A percentile compares a stretch with the other conserved stretches of the same genome.
phyloP scores from a whole-genome alignment of 2,797 vertebrate species.

The Sciaenops ocellatus region DNA sequence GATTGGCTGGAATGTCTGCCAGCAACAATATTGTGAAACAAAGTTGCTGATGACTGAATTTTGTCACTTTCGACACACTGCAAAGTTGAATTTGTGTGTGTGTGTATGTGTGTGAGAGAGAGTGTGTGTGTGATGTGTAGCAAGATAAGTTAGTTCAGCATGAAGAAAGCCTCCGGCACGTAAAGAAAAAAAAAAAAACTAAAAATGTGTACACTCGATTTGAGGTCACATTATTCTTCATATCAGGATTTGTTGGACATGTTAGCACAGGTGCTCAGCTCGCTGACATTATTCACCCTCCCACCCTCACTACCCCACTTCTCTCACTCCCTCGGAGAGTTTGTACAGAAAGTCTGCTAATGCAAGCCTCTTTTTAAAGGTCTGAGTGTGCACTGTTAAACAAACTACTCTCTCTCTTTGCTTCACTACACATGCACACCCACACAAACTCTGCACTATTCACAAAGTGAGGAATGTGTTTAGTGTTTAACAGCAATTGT shows the following conservation, averaged over 20 bases:
- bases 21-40: conserved; percentile 59
- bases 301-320: background rate
- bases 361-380: conserved; percentile 57
- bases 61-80: conserved; percentile 41
- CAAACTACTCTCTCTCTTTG: conserved; percentile 51
- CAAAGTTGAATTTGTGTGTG: background rate
- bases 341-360: conserved; percentile 44
- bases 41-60: conserved; percentile 26
- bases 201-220: conserved; percentile 13
- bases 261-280: conserved; percentile 81
- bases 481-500: conserved; percentile 62
- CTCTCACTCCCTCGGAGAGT: conserved; percentile 30
- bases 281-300: conserved; percentile 51
- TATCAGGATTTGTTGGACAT: conserved; percentile 68
- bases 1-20: conserved; percentile 52
- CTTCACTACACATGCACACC: conserved; percentile 36
- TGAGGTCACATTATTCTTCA: conserved; percentile 70
- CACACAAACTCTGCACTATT: conserved; percentile 55
- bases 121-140: conserved; percentile 9
- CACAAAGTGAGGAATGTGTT: conserved; percentile 79
- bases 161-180: conserved; percentile 20
- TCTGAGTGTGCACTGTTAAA: conserved; percentile 60
- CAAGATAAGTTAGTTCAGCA: conserved; percentile 5
- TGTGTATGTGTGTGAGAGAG: background rate
- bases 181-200: conserved; percentile 1